Percentiles rank a stretch among this genome's conserved stretches.
These are phyloP conservation scores for Lepidocyrtoides sp. DNA, from an alignment of 2,888 invertebrate species.

Conservation along the genomic window DNA sequence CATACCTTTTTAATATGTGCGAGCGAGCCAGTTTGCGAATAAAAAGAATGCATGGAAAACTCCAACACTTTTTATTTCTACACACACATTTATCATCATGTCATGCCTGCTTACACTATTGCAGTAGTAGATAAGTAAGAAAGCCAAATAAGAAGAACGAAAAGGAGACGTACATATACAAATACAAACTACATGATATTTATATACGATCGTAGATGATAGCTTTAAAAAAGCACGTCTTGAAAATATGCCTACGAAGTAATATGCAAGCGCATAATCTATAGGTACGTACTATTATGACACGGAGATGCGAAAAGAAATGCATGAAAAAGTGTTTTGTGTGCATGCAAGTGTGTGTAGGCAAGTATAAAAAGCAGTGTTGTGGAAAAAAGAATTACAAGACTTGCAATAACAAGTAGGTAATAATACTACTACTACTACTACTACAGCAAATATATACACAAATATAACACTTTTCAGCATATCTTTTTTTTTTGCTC, in stretches of 20 bases:
- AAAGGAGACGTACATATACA: neutral
- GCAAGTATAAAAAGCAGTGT: conserved; percentile 47
- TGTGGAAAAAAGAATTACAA: conserved; percentile 53
- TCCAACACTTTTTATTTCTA: conserved; percentile 10
- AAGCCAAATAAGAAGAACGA: neutral
- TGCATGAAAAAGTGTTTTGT: conserved; percentile 65
- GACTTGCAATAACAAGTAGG: conserved; percentile 59
- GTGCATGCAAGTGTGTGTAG: conserved; percentile 51
- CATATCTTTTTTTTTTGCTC: conserved; percentile 3
- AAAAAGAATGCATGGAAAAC: conserved; percentile 49
- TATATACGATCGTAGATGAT: neutral
- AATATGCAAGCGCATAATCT: conserved; percentile 30
- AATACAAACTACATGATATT: neutral
- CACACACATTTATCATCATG: neutral
- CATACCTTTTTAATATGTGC: conserved; percentile 45
- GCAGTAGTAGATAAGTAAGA: conserved; percentile 11
- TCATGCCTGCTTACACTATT: neutral
- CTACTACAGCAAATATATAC: neutral
- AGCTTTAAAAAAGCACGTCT: neutral
- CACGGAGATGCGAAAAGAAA: conserved; percentile 39
- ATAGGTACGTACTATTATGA: conserved; percentile 24
- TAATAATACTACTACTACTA: too few relatives aligned
- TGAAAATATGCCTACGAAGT: neutral
- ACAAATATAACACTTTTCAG: neutral
- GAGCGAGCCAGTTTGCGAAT: conserved; percentile 39